Evolutionary conservation across 1,140 invertebrate species (phyloP), one percentile per base, ranked within the genome.

Genomic region (Polyergus mexicanus): DNA sequence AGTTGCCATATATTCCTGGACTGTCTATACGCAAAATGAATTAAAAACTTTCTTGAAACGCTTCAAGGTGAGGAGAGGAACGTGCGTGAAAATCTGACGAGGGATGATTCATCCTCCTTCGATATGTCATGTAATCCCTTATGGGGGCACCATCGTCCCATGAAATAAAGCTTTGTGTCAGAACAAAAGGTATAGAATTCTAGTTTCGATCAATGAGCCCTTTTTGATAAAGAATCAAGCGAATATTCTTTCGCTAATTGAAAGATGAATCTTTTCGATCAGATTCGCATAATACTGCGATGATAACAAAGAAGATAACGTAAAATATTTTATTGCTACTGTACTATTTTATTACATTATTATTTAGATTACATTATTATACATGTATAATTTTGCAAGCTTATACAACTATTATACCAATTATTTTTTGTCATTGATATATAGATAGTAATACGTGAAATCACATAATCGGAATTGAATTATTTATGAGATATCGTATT

Each of bases 51-150:
- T 32, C 54, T 60, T 25, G 35, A 25, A 28, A 35, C 47, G 19
- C 22, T 74, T 47, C 78, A 83, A 83, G 78, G 78, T 72, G 78
- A 83, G 68, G 35, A 60, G 38, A 60, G 54, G 41, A 83, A 83
- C 78, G 78, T 83, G 78, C 78, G 35, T 74, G 68, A 83, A 83
- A 83, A 83, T 83, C 78, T 72, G 68, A 83, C 68, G 78, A 83
- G 47, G 78, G 25, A 51, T 83, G 78, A 83, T 72, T 83, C 78
- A 83, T 60, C 56, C 78, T 72, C 28, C 78, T 72, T 72, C 41
- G 28, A 3, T 60, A 54, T 74, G 68, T 83, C 68, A 83, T 62
- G 68, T 83, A 83, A 83, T 83, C 78, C 78, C 68, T 83, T 83
- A 83, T 83, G 78, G 47, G 78, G 68, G 78, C 66, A 83, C n/a